Evolutionary conservation across 2,113 vertebrate genomes (phyloP), one percentile per base, ranked within the genome.

Genomic region (Ceuthmochares aereus): DNA sequence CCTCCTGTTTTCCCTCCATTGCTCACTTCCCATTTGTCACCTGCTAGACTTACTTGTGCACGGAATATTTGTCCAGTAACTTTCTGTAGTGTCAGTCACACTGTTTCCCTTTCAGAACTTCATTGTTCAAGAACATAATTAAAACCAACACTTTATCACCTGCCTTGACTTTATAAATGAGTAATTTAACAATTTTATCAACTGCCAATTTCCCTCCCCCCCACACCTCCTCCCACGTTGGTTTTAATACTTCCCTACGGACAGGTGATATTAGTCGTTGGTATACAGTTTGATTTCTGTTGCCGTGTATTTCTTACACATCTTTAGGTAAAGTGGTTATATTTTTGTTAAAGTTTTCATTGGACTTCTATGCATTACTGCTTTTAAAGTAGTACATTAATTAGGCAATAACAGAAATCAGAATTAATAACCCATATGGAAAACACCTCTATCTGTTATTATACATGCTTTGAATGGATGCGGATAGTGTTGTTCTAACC

Each of bases 261-360:
- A 84, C 10, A 37, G 54, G 12, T 84, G 69, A 34, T 25, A 67
- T 89, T 62, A 74, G 43, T 9, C 30, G 16, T 63, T 55, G 36
- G 8, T 32, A 54, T 37, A 15, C 30, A 17, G 45, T 84, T 93
- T 74, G 37, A 55, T 84, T 93, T 73, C 70, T 84, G 72, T 95
- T 93, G 79, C 92, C 76, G 37, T 86, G 63, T 81, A 47, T 88
- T 90, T 94, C 82, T 83, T 86, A 66, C 4, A 25, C 27, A 66
- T 42, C 67, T 70, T 86, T 69, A 77, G 45, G 19, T 54, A 70
- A 34, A 87, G 52, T 69, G 16, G 21, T 54, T 76, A 64, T 32
- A 54, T 40, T 76, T 87, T 89, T 52, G 22, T 70, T 77, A 1
- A 90, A 34, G 14, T 45, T 88, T 73, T 87, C 54, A 49, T 54